Percentiles rank a stretch among this genome's conserved stretches.
These are phyloP conservation scores for Luffia ferchaultella DNA, from an alignment of 2,888 invertebrate genomes.

Conservation along the genomic window DNA sequence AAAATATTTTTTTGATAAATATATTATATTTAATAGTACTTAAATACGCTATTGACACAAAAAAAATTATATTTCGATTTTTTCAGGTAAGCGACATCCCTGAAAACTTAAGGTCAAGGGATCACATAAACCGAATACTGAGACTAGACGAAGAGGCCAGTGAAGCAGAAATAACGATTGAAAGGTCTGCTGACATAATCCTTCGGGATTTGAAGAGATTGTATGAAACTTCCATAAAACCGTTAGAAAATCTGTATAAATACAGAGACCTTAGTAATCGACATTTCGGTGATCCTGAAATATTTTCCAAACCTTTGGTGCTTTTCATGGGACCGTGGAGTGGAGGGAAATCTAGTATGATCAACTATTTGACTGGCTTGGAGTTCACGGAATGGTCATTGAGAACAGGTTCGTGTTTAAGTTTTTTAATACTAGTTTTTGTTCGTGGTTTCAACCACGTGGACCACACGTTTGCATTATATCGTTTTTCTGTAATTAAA, in stretches of 20 bases:
- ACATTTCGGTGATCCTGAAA: constrained; percentile 93
- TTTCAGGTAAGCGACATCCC: constrained; percentile 78
- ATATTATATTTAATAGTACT: no score
- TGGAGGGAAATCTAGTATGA: constrained; percentile 93
- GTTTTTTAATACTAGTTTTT: constrained; percentile 1
- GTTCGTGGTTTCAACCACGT: no score
- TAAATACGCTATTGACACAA: no score
- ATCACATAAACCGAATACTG: constrained; percentile 81
- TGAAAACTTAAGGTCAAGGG: constrained; percentile 78
- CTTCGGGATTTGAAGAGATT: constrained; percentile 85
- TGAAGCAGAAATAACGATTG: constrained; percentile 73
- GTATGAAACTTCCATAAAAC: constrained; percentile 88
- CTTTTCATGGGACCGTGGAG: constrained; percentile 97
- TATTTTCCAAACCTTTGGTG: constrained; percentile 91
- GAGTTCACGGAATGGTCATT: constrained; percentile 85
- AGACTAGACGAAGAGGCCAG: constrained; percentile 80
- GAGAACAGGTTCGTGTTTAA: constrained; percentile 75
- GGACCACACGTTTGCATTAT: no score
- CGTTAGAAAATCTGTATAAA: constrained; percentile 89
- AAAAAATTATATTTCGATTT: no score
- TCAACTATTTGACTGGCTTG: constrained; percentile 90
- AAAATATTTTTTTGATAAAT: no score
- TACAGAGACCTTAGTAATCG: constrained; percentile 92
- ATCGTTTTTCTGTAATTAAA: no score
- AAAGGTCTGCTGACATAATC: constrained; percentile 78